Base-by-base conservation (phyloP, 2,113 vertebrate genomes). In the Edolisoma coerulescens region DNA sequence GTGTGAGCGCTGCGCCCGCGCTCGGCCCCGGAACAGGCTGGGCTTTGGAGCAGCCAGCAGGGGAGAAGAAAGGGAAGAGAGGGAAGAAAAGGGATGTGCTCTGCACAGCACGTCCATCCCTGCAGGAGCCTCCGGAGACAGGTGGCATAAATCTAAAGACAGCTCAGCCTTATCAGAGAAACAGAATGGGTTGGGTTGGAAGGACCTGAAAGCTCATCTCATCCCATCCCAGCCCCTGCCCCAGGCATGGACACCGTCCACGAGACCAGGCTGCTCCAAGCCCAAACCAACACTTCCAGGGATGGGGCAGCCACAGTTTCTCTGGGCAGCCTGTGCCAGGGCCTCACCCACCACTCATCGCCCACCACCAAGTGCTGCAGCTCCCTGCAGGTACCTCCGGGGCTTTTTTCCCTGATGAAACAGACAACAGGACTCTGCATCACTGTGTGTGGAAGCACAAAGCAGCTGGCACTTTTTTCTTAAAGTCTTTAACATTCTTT, bases 401-500 rank as follows among this genome's bases (percentile, higher is more conserved):
- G n/a, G 18, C 16, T 67, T 23, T 24, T 13, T 1, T 6, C 17
- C 75, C 47, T 50, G 20, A 21, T 10, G 15, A 7, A 54, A 18
- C 1, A 63, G 30, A 57, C 35, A 80, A 15, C 80, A 35, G 47
- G 3, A 19, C 50, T 69, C 53, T 80, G 71, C 84, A 93, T 69
- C 75, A 9, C 79, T 35, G 5, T 4, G n/a, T 44, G 56, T 64
- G 28, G 90, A 86, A 90, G 83, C 33, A 16, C n/a, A 89, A 90
- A 84, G 85, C 88, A 86, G 80, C 56, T 63, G 61, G 69, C 89
- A 63, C 44, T 12, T 71, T 64, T 56, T 52, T 59, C 23, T 6
- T 17, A 59, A 89, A 86, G 86, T 56, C 90, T 94, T 94, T 81
- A 90, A 90, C 95, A 69, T 92, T 93, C 80, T 95, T 90, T 96